Conservation (phyloP, 1,140 invertebrate species). For the Hydropsyche tenuis region DNA sequence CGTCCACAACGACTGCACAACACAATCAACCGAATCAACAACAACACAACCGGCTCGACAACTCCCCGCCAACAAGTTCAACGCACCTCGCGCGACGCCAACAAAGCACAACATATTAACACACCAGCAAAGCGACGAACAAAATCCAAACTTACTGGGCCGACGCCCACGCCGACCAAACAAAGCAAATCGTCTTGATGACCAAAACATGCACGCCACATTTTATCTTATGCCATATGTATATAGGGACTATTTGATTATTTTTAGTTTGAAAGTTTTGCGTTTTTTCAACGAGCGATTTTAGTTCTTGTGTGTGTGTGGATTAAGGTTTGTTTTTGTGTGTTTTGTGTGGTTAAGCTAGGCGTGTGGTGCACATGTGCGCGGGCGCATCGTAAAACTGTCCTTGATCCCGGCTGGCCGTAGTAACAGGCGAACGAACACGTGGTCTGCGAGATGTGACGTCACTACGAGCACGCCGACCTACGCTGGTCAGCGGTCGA, state of each 20-base stretch:
- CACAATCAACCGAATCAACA: conserved; percentile 1
- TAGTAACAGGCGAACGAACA: conserved; percentile 45
- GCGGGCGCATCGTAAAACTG: conserved; percentile 49
- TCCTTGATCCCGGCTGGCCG: conserved; percentile 48
- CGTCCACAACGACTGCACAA: neutral
- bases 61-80: conserved; percentile 13
- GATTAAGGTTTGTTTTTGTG: neutral
- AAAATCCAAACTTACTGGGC: conserved; percentile 17
- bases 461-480: conserved; percentile 37
- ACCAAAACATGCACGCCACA: neutral
- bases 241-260: neutral
- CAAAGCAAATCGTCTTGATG: conserved; percentile 25
- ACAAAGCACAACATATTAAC: neutral
- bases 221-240: neutral
- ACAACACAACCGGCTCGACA: conserved; percentile 11
- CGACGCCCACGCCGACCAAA: conserved; percentile 19
- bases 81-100: neutral
- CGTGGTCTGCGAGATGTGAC: conserved; percentile 45
- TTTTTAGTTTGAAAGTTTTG: neutral
- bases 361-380: conserved; percentile 43
- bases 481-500: conserved; percentile 27
- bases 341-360: neutral
- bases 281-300: neutral
- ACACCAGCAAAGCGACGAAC: neutral
- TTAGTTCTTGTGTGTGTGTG: neutral